phyloP scores from a whole-genome alignment of 35 echinoderm and acorn worm genomes.

The Holothuria glaberrima region DNA sequence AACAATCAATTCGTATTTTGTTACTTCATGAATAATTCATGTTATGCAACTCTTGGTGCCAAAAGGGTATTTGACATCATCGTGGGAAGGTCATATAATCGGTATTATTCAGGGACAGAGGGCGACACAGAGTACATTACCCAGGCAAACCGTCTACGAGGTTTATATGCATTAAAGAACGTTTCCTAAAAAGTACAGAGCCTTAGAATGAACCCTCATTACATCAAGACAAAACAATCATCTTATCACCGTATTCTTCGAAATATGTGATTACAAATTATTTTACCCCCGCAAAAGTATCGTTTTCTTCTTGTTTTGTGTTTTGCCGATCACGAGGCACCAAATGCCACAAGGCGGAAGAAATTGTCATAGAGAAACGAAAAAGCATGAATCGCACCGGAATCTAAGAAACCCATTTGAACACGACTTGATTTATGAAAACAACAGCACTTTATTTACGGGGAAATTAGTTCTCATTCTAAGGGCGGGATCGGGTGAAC shows the following conservation, averaged over 20 bases:
- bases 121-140: too few relatives aligned
- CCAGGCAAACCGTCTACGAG: too few relatives aligned
- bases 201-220: too few relatives aligned
- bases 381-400: not conserved
- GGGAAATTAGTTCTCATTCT: slow-evolving; percentile 53
- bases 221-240: slow-evolving; percentile 35
- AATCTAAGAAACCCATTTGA: not conserved
- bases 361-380: slow-evolving; percentile 37
- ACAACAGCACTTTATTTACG: slow-evolving; percentile 49
- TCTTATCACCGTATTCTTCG: slow-evolving; percentile 45
- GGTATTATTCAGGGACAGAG: too few relatives aligned
- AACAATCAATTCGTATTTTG: too few relatives aligned
- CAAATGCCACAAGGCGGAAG: slow-evolving; percentile 23
- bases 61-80: too few relatives aligned
- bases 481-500: slow-evolving; percentile 19
- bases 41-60: too few relatives aligned
- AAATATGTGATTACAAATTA: slow-evolving; percentile 44
- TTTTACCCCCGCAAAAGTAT: slow-evolving; percentile 48
- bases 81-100: too few relatives aligned
- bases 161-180: too few relatives aligned
- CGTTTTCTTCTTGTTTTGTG: slow-evolving; percentile 24
- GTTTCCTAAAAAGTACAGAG: too few relatives aligned
- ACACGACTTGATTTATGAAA: slow-evolving; percentile 16
- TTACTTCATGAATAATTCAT: too few relatives aligned
- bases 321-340: not conserved